A percentile compares a stretch with the other conserved stretches of the same genome.
Evolutionary conservation across 35 echinoderm and acorn worm genomes (phyloP).

Genomic region (Eucidaris tribuloides): DNA sequence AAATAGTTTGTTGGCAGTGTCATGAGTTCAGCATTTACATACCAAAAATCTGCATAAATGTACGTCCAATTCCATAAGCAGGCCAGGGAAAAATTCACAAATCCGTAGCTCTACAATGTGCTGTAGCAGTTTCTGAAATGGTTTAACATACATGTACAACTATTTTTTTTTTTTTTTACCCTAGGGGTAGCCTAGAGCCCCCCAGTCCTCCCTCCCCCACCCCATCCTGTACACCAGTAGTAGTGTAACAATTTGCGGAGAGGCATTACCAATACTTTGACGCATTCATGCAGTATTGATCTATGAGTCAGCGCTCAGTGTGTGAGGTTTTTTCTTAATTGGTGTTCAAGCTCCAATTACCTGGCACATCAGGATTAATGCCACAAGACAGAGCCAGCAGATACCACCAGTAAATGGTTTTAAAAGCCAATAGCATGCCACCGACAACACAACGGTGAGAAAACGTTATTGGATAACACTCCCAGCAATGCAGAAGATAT

Average conservation of each 20-base stretch:
- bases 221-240: background rate
- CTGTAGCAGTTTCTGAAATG: background rate
- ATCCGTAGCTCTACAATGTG: background rate
- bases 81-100: no score
- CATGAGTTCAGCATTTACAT: no score
- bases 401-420: background rate
- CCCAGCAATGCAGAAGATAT: background rate
- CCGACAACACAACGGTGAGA: background rate
- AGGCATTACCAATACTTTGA: background rate
- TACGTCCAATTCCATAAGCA: no score
- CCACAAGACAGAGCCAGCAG: background rate
- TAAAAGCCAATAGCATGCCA: background rate
- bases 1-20: no score
- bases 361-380: background rate
- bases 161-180: no score
- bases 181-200: no score
- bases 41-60: no score
- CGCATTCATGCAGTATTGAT: constrained; percentile 23
- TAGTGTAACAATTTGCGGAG: background rate
- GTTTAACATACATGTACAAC: background rate
- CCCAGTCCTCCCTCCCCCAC: no score
- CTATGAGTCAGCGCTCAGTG: constrained; percentile 13
- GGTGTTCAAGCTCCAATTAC: background rate
- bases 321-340: background rate
- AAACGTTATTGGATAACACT: background rate